Base-by-base conservation (phyloP, 2,888 invertebrate genomes). In the Diabrotica balteata region DNA sequence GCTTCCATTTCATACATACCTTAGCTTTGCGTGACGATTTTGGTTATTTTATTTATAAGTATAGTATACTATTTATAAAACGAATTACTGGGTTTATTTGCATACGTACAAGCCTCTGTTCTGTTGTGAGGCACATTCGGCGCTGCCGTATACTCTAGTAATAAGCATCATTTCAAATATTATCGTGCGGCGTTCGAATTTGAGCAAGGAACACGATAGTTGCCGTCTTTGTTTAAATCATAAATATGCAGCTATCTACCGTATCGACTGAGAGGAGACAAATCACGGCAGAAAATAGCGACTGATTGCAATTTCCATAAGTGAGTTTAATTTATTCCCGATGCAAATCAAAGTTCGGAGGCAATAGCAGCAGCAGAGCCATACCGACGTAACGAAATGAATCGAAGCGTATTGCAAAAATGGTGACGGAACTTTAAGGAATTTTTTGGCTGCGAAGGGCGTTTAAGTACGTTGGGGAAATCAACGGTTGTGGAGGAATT, bases 271-370 rank as follows among this genome's bases (percentile, higher is more conserved):
- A 57, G 55, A 49, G 57, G 58, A 63, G 63, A 58, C 64, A 64
- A 75, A 75, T 75, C 71, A 73, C 69, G 72, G 71, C 75, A 75
- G 75, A 77, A 77, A 76, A 77, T 75, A 74, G 75, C 72, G 76
- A 69, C 76, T 77, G 77, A 77, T 78, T 78, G 76, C 77, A 72
- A 78, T 77, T 77, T 77, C 76, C 78, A 78, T 78, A 78, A 77
- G 78, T 78, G 77, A 75, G 75, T 74, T 75, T 76, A 77, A 77
- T 77, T 78, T 75, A 77, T 78, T 78, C 75, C 64, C 68, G 73
- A 75, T 74, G 76, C 69, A 76, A 76, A 77, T 77, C 77, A 75
- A 73, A 73, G 59, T 76, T 68, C 68, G 22, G 66, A 72, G 74
- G 75, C 75, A 73, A 72, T 74, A 74, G 71, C 65, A 54, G 51